A percentile compares a stretch with the other conserved stretches of the same genome.
Evolutionary conservation across 2,113 vertebrate genomes (phyloP).

Genomic region (Thymallus thymallus): DNA sequence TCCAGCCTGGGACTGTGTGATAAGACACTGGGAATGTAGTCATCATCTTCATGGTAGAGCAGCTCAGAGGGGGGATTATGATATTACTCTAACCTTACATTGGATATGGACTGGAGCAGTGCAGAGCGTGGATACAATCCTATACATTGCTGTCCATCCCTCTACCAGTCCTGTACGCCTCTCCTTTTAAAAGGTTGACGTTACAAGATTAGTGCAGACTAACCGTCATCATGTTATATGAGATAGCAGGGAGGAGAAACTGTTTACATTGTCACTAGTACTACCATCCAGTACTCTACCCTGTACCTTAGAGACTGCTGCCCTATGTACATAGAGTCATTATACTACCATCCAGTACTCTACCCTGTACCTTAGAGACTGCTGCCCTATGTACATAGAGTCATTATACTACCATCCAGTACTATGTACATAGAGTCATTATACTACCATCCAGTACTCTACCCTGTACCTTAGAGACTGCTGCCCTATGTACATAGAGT

Average conservation of each 20-base stretch:
- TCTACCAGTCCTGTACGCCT: slow-evolving; percentile 37
- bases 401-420: no score
- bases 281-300: no score
- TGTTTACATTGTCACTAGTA: slow-evolving; percentile 49
- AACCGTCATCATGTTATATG: slow-evolving; percentile 67
- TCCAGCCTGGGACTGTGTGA: slow-evolving; percentile 95
- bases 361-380: no score
- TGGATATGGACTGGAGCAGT: slow-evolving; percentile 85
- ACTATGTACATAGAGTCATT: no score
- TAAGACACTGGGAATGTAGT: slow-evolving; percentile 99
- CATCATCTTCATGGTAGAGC: slow-evolving; percentile 87
- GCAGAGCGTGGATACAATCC: slow-evolving; percentile 75
- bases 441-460: no score
- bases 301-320: no score
- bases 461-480: no score
- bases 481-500: no score
- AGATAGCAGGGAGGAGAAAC: slow-evolving; percentile 69
- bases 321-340: no score
- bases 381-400: no score
- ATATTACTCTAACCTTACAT: slow-evolving; percentile 93
- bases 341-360: no score
- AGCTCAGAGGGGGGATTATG: slow-evolving; percentile 93
- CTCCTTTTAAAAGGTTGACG: slow-evolving; percentile 73
- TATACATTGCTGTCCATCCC: slow-evolving; percentile 63
- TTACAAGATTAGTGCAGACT: slow-evolving; percentile 80